phyloP scores from a whole-genome alignment of 1,140 invertebrate genomes.

The Phthorimaea operculella region DNA sequence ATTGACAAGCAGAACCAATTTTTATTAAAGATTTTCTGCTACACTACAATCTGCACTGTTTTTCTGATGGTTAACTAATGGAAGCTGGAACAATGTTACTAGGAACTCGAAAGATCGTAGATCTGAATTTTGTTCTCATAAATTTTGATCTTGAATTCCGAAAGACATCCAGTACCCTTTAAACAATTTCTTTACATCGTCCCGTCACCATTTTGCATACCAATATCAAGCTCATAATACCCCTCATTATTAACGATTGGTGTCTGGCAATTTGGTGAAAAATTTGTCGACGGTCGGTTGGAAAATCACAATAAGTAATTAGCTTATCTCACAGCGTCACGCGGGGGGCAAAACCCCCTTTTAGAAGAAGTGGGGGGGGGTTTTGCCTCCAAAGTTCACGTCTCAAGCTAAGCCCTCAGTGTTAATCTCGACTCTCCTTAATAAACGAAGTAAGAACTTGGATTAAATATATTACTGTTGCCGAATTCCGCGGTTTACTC shows the following conservation, averaged over 20 bases:
- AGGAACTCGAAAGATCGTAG: too few relatives aligned
- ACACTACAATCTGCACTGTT: too few relatives aligned
- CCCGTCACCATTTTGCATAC: too few relatives aligned
- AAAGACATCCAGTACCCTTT: too few relatives aligned
- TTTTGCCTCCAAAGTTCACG: constrained; percentile 15
- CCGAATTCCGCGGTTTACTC: constrained; percentile 21
- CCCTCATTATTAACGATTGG: constrained; percentile 43
- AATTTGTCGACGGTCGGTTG: constrained; percentile 35
- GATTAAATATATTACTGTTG: constrained; percentile 35
- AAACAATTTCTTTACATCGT: too few relatives aligned
- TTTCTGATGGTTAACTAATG: too few relatives aligned
- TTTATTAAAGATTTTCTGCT: too few relatives aligned
- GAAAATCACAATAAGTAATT: constrained; percentile 53
- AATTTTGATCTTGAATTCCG: too few relatives aligned
- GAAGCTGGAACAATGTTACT: too few relatives aligned
- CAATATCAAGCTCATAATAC: constrained; percentile 23
- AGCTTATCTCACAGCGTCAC: constrained; percentile 51
- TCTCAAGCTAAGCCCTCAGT: constrained; percentile 36
- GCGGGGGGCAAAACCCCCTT: constrained; percentile 21
- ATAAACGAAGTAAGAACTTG: constrained; percentile 43
- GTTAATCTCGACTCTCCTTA: constrained; percentile 41
- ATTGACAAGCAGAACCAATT: too few relatives aligned
- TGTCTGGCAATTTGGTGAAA: constrained; percentile 38
- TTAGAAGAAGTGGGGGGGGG: constrained; percentile 14
- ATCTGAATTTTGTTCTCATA: too few relatives aligned